Percentiles rank a stretch among this genome's conserved stretches.
phyloP scores from a whole-genome alignment of 2,797 vertebrate species.

The Spinibarbus caldwelli region DNA sequence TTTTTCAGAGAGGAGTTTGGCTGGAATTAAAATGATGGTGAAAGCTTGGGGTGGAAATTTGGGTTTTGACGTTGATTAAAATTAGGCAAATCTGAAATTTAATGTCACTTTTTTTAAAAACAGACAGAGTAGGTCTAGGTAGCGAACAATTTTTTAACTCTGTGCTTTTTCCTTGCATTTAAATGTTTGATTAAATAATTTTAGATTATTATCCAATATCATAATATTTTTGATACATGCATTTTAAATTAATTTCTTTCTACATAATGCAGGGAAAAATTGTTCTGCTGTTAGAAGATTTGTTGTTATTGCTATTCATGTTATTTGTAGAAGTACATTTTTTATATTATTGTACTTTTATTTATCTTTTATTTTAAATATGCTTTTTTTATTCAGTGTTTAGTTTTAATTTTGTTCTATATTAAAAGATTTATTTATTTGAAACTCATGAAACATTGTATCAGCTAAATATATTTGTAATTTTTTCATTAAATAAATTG shows the following conservation, averaged over 20 bases:
- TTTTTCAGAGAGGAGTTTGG: constrained; percentile 70
- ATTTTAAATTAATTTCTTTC: too few relatives aligned
- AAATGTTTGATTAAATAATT: too few relatives aligned
- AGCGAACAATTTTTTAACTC: too few relatives aligned
- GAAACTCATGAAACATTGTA: neutral
- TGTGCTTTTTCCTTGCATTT: too few relatives aligned
- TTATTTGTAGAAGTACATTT: neutral
- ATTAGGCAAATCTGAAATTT: constrained; percentile 70
- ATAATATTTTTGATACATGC: too few relatives aligned
- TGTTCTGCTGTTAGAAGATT: too few relatives aligned
- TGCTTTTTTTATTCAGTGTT: neutral
- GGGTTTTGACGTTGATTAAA: constrained; percentile 71
- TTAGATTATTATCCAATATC: too few relatives aligned
- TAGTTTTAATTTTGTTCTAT: neutral
- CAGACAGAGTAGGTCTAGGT: neutral
- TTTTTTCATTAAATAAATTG: neutral
- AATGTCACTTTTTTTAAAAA: constrained; percentile 73
- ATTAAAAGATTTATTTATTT: neutral
- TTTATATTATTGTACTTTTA: neutral
- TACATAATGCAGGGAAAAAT: too few relatives aligned
- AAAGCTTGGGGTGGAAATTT: constrained; percentile 73
- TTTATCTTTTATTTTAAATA: neutral
- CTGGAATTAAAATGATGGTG: constrained; percentile 70
- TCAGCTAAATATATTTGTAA: neutral
- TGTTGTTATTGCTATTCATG: too few relatives aligned